phyloP scores from a whole-genome alignment of 2,888 invertebrate species.

The Psylliodes chrysocephalus region DNA sequence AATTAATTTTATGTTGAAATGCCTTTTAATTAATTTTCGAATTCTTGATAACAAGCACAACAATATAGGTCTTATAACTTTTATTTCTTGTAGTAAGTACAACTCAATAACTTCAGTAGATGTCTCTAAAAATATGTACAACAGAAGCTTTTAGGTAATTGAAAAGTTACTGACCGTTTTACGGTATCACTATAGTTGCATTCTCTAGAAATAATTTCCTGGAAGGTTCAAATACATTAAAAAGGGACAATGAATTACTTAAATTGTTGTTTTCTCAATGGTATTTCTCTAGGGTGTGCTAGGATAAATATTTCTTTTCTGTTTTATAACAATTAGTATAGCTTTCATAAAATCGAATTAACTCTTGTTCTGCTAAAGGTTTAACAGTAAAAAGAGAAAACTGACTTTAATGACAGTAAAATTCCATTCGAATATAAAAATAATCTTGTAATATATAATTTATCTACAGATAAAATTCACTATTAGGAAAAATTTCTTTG shows the following conservation, averaged over 20 bases:
- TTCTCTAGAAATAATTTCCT: constrained; percentile 17
- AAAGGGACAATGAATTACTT: constrained; percentile 1
- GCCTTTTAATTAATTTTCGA: constrained; percentile 17
- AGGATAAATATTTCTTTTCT: background rate
- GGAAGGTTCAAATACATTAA: constrained; percentile 17
- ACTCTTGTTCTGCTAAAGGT: too few species aligned
- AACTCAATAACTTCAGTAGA: background rate
- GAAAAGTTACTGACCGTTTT: constrained; percentile 20
- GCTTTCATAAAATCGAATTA: constrained; percentile 1
- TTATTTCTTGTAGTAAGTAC: background rate
- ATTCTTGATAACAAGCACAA: constrained; percentile 2
- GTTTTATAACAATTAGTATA: background rate
- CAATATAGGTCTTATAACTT: background rate
- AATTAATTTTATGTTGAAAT: constrained; percentile 26
- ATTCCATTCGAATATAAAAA: too few species aligned
- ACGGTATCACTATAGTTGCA: constrained; percentile 9
- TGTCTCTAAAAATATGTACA: constrained; percentile 12
- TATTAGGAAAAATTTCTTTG: too few species aligned
- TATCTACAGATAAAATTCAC: too few species aligned
- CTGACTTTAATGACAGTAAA: too few species aligned
- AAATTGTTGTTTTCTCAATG: constrained; percentile 14
- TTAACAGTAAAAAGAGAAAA: too few species aligned
- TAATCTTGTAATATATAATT: too few species aligned
- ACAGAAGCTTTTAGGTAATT: constrained; percentile 17
- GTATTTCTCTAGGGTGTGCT: background rate